Base-by-base conservation (phyloP, 2,888 invertebrate genomes). In the Meliscaeva auricollis region DNA sequence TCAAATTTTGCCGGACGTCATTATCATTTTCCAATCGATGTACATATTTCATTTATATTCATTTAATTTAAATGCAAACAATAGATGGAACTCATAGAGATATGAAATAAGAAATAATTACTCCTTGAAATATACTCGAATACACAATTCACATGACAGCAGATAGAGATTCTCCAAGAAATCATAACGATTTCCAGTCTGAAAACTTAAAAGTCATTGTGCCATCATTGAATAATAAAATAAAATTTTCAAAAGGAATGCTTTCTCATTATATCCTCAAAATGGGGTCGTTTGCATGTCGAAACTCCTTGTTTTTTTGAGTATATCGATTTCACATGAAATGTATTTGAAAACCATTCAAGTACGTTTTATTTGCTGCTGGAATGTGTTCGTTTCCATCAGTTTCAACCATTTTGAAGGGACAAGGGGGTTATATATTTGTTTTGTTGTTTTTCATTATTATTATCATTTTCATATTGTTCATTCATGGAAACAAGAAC, bases 261-360 rank as follows among this genome's bases (percentile, higher is more conserved):
- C n/a, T 60, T 22, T 17, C 20, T 62, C 35, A 66, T 79, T 60
- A 52, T 38, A 38, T 38, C 38, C 9, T 38, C 38, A 38, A 38
- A 38, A 8, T 38, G 38, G 38, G 38, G 38, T 38, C 38, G 38
- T 38, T 38, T 38, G 38, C 11, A 3, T 56, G 30, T 4, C 13
- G 32, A n/a, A n/a, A n/a, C n/a, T n/a, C n/a, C n/a, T 48, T 66
- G 38, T 58, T 50, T n/a, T n/a, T 50, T 30, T 52, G 9, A 5
- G 15, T 3, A 73, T 79, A 73, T 79, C 44, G 58, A 68, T 73
- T 68, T 58, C 52, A 44, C 9, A 60, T 60, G 50, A 62, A 69
- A 52, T 60, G 41, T 52, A 15, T 62, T 69, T 69, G 15, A 30
- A 73, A 66, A 60, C 26, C 68, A 60, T 26, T 35, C 44, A 60